Conservation (phyloP, 2,113 vertebrate species). For the Zingel zingel region DNA sequence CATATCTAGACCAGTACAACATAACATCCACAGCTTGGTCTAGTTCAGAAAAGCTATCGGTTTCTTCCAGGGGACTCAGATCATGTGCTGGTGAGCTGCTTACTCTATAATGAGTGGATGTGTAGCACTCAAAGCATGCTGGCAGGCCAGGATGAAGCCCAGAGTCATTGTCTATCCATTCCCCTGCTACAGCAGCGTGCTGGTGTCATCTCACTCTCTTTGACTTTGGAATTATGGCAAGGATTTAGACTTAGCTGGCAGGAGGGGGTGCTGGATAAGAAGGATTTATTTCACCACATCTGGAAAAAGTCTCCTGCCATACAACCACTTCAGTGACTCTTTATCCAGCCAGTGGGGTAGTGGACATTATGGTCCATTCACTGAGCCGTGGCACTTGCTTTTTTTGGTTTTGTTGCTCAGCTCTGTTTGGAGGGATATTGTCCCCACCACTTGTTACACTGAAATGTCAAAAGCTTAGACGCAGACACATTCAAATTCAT, state of each 20-base stretch:
- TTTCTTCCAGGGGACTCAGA: slow-evolving; percentile 52
- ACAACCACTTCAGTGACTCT: slow-evolving; percentile 50
- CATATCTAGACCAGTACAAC: slow-evolving; percentile 11
- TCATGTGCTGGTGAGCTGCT: slow-evolving; percentile 47
- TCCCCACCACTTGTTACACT: slow-evolving; percentile 44
- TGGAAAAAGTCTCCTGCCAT: slow-evolving; percentile 65
- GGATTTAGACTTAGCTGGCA: slow-evolving; percentile 61
- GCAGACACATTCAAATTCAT: slow-evolving; percentile 22
- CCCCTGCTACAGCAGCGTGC: slow-evolving; percentile 29
- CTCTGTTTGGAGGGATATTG: slow-evolving; percentile 35
- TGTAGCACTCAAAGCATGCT: slow-evolving; percentile 27
- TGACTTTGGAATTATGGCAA: slow-evolving; percentile 62
- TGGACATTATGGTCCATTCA: slow-evolving; percentile 15
- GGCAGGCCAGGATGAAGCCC: slow-evolving; percentile 38
- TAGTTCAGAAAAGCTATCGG: slow-evolving; percentile 34
- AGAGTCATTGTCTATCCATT: slow-evolving; percentile 47
- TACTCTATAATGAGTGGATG: slow-evolving; percentile 41
- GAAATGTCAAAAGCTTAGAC: slow-evolving; percentile 60
- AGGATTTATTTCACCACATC: slow-evolving; percentile 73
- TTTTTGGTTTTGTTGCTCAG: slow-evolving; percentile 19
- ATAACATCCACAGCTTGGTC: slow-evolving; percentile 10
- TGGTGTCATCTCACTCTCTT: slow-evolving; percentile 55
- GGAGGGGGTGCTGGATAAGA: slow-evolving; percentile 54
- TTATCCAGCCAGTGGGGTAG: slow-evolving; percentile 48
- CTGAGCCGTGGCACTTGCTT: slow-evolving; percentile 36